These are phyloP conservation scores for Lamproptera curius DNA, from an alignment of 2,888 invertebrate genomes.

Conservation along the genomic window DNA sequence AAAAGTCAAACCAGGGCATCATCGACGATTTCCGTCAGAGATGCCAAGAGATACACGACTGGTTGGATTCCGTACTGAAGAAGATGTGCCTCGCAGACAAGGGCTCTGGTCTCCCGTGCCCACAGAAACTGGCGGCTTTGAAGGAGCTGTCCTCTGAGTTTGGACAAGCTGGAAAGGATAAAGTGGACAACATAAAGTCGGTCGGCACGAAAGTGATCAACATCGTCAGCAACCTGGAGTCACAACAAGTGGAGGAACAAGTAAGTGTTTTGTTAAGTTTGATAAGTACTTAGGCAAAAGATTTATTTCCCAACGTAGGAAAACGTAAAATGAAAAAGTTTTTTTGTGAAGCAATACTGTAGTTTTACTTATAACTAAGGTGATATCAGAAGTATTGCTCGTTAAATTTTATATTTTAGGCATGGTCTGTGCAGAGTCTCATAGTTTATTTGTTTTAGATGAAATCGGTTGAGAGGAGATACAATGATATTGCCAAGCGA, in stretches of 20 bases:
- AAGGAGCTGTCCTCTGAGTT: conserved; percentile 86
- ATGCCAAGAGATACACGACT: conserved; percentile 87
- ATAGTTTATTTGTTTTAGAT: conserved; percentile 62
- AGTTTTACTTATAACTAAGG: too few relatives aligned
- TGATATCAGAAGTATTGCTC: too few relatives aligned
- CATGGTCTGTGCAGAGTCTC: too few relatives aligned
- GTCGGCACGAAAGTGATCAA: conserved; percentile 85
- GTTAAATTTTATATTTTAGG: too few relatives aligned
- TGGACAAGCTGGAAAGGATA: conserved; percentile 83
- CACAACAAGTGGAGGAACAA: conserved; percentile 94
- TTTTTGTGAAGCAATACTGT: too few relatives aligned
- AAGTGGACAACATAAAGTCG: conserved; percentile 83
- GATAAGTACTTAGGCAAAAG: neutral
- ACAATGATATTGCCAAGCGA: conserved; percentile 90
- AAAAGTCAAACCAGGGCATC: conserved; percentile 85
- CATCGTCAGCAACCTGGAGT: conserved; percentile 91
- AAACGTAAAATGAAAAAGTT: too few relatives aligned
- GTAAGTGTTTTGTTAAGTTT: conserved; percentile 41
- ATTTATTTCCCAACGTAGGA: too few relatives aligned
- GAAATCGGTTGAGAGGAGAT: conserved; percentile 89
- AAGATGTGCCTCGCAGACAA: conserved; percentile 91
- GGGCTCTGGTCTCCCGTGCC: conserved; percentile 89
- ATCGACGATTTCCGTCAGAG: conserved; percentile 87
- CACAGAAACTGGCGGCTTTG: conserved; percentile 87
- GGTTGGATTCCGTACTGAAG: conserved; percentile 89